A percentile compares a stretch with the other conserved stretches of the same genome.
phyloP scores from a whole-genome alignment of 1,140 invertebrate genomes.

The Diabrotica virgifera region DNA sequence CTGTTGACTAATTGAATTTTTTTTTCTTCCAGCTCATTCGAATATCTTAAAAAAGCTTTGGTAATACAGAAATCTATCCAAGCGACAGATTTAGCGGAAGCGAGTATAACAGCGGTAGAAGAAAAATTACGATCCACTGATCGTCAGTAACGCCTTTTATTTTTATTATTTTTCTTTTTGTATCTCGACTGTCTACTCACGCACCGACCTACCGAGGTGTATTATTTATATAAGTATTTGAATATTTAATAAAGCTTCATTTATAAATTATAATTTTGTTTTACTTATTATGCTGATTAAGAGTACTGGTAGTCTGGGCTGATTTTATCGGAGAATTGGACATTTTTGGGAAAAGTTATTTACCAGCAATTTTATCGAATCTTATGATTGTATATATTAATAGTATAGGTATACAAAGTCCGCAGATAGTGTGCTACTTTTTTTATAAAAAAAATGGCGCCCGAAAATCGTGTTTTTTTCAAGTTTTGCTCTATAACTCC shows the following conservation, averaged over 20 bases:
- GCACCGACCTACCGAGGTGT: conserved; percentile 40
- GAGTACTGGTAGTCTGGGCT: too few species aligned
- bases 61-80: conserved; percentile 97
- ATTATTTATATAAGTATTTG: conserved; percentile 49
- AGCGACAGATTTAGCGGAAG: conserved; percentile 88
- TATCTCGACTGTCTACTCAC: conserved; percentile 43
- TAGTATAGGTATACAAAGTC: too few species aligned
- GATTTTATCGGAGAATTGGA: too few species aligned
- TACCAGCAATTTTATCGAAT: too few species aligned
- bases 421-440: too few species aligned
- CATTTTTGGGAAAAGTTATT: too few species aligned
- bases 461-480: too few species aligned
- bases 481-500: too few species aligned
- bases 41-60: conserved; percentile 92
- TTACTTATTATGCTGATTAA: too few species aligned
- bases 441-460: too few species aligned
- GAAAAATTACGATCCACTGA: conserved; percentile 89
- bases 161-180: conserved; percentile 34
- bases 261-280: conserved; percentile 36
- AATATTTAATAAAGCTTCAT: conserved; percentile 50
- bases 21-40: conserved; percentile 74
- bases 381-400: too few species aligned
- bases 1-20: too few species aligned
- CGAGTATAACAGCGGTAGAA: conserved; percentile 86
- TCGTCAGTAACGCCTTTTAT: conserved; percentile 67